phyloP scores from a whole-genome alignment of 2,888 invertebrate species.

The Drosophila maculinotata region DNA sequence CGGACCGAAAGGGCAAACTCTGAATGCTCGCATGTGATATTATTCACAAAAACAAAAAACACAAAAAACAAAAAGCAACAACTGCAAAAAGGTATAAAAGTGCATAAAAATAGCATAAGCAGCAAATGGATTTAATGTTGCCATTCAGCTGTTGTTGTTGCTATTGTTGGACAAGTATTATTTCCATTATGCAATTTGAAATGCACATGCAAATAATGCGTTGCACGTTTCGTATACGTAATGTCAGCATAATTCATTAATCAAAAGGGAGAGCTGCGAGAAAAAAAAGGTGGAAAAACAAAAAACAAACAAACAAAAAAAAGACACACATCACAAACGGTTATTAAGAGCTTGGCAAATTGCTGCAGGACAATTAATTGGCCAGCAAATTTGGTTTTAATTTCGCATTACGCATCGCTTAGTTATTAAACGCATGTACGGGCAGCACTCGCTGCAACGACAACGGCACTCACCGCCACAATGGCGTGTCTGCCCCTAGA shows the following conservation, averaged over 20 bases:
- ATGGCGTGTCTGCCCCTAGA: background rate
- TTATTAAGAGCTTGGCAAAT: conserved; percentile 42
- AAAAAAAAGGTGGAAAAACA: conserved; percentile 6
- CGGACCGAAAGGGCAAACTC: background rate
- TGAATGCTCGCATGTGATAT: conserved; percentile 9
- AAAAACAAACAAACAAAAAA: no score
- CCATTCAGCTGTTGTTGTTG: conserved; percentile 1
- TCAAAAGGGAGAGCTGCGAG: conserved; percentile 35
- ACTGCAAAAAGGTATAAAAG: no score
- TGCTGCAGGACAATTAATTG: conserved; percentile 42
- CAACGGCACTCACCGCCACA: background rate
- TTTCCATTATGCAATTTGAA: conserved; percentile 33
- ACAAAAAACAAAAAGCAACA: no score
- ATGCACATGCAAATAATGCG: conserved; percentile 40
- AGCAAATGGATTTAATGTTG: conserved; percentile 41
- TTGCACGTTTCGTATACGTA: conserved; percentile 49
- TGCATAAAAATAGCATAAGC: conserved; percentile 8
- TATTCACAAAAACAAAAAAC: conserved; percentile 1
- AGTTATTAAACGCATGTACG: conserved; percentile 34
- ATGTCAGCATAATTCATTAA: conserved; percentile 63
- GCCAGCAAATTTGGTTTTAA: conserved; percentile 54
- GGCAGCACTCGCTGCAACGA: background rate
- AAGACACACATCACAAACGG: conserved; percentile 28
- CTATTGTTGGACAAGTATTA: background rate
- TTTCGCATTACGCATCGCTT: conserved; percentile 57